Evolutionary conservation across 2,888 invertebrate genomes (phyloP), one percentile per base, ranked within the genome.

Genomic region (Lasioglossum vierecki): DNA sequence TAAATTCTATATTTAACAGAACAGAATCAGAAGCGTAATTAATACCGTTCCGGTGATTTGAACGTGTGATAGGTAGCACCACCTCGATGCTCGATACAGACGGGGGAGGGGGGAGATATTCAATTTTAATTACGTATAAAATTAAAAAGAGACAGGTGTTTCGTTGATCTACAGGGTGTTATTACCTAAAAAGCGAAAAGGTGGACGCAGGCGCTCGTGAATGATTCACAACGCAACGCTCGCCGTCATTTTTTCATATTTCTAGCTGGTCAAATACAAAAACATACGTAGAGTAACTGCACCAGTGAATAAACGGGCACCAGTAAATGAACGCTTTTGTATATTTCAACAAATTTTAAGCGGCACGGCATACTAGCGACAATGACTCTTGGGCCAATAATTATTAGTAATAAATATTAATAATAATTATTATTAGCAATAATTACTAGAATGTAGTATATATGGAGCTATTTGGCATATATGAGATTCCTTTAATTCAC

Each of bases 11-110:
- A 60, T 60, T 60, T 15, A 63, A 63, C 30, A 15, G n/a, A 9
- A 71, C 49, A 15, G 44, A 35, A 60, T 39, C 60, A 5, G 15
- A 35, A 22, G 15, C 15, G 30, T 63, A 30, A 63, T 63, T 63
- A 63, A 35, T 63, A 18, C 35, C 35, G 63, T 63, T 35, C 63
- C 63, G 63, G 63, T 63, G 63, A 63, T 63, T 63, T 35, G 63
- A 63, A 63, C 63, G 63, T 30, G 30, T 30, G 63, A 63, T 63
- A 63, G 30, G 63, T 26, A 63, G 30, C 35, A 63, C 30, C 18
- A 35, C 30, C 30, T 18, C 63, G 63, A 35, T 63, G 63, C 63
- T 35, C 63, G 63, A n/a, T n/a, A 22, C 68, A 4, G 44, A 39
- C 1, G 39, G 6, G 35, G 66, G 39, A 8, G 39, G 39, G 2